Percentiles rank a stretch among this genome's conserved stretches.
These are phyloP conservation scores for Crossaster papposus DNA, from an alignment of 53 echinoderm and acorn worm genomes.

Conservation along the genomic window DNA sequence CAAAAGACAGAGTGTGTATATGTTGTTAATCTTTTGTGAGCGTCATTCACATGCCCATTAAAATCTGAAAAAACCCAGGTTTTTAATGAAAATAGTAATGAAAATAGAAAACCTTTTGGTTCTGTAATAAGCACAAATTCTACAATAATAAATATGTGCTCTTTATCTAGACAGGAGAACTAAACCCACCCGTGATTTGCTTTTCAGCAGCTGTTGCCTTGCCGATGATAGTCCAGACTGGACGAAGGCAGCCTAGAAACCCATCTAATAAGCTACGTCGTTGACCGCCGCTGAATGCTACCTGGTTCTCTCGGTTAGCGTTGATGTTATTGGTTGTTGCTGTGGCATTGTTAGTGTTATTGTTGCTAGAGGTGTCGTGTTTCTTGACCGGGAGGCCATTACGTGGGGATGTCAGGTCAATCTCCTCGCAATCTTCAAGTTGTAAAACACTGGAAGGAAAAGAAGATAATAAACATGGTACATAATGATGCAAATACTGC, in stretches of 20 bases:
- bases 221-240: constrained; percentile 95
- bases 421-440: constrained; percentile 91
- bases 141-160: background rate
- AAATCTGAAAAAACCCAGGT: no score
- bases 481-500: background rate
- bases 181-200: constrained; percentile 61
- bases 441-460: constrained; percentile 74
- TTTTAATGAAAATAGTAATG: no score
- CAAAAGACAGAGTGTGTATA: no score
- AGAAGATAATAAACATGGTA: background rate
- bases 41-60: no score
- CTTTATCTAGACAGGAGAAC: background rate
- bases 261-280: constrained; percentile 89
- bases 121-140: no score
- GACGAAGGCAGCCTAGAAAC: constrained; percentile 90
- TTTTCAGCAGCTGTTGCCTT: constrained; percentile 83
- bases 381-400: constrained; percentile 82
- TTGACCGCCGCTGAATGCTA: constrained; percentile 79
- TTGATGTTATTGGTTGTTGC: constrained; percentile 44
- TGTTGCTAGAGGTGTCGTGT: constrained; percentile 72
- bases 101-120: no score
- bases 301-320: constrained; percentile 68
- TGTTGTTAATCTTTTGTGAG: no score
- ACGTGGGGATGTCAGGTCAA: constrained; percentile 87
- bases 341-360: constrained; percentile 81